These are phyloP conservation scores for Coelogynopora nodosa DNA, from an alignment of 2,888 invertebrate species.

Conservation along the genomic window DNA sequence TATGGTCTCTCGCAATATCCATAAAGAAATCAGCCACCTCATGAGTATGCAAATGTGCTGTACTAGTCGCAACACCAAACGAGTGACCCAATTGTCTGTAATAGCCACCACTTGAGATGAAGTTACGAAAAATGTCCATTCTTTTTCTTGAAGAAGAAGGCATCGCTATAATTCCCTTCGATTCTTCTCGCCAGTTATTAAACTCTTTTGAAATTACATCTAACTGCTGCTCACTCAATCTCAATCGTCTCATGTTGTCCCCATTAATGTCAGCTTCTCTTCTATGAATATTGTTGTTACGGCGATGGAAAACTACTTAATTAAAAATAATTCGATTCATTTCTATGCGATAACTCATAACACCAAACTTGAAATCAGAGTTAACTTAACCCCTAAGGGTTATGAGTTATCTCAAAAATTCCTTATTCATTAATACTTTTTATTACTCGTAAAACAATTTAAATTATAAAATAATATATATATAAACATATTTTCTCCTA, in stretches of 20 bases:
- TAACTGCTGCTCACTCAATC: not conserved
- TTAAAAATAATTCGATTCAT: not conserved
- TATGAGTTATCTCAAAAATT: not conserved
- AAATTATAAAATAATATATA: not conserved
- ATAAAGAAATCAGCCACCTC: not conserved
- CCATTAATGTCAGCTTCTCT: not conserved
- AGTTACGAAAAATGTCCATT: not conserved
- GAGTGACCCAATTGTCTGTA: not conserved
- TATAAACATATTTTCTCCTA: not conserved
- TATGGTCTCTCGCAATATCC: not conserved
- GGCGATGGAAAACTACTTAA: not conserved
- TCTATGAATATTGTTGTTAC: not conserved
- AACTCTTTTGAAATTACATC: not conserved
- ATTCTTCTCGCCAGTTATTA: not conserved
- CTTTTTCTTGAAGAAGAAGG: not conserved
- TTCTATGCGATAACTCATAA: slow-evolving; percentile 29
- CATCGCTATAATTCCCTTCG: not conserved
- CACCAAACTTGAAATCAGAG: slow-evolving; percentile 31
- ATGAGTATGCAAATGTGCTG: not conserved
- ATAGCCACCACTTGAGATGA: not conserved
- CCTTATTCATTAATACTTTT: not conserved
- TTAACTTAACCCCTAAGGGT: slow-evolving; percentile 27
- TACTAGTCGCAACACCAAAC: not conserved
- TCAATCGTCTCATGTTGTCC: not conserved
- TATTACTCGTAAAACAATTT: not conserved